phyloP scores from a whole-genome alignment of 2,113 vertebrate species.

The Tachysurus fulvidraco region DNA sequence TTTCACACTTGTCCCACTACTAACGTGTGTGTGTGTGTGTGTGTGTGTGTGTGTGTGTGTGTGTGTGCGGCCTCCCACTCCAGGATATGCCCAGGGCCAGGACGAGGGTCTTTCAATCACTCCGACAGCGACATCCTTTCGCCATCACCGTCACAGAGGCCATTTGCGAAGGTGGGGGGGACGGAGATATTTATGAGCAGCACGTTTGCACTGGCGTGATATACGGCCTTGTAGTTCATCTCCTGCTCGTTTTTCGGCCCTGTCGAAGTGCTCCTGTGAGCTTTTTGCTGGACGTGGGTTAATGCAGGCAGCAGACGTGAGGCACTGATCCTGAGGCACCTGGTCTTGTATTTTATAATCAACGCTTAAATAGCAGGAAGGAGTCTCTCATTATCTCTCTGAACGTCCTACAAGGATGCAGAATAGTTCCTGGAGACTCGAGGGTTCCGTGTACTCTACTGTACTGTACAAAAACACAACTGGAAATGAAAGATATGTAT shows the following conservation, averaged over 20 bases:
- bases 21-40: slow-evolving; percentile 42
- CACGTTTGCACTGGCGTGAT: slow-evolving; percentile 67
- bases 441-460: slow-evolving; percentile 5
- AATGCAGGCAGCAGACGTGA: slow-evolving; percentile 63
- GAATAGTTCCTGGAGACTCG: slow-evolving; percentile 15
- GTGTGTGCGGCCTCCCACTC: slow-evolving; percentile 60
- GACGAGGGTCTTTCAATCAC: slow-evolving; percentile 75
- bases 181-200: slow-evolving; percentile 72
- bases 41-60: slow-evolving; percentile 24
- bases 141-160: slow-evolving; percentile 74
- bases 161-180: slow-evolving; percentile 63
- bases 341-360: slow-evolving; percentile 37
- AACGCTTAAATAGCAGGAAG: slow-evolving; percentile 4
- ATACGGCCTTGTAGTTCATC: slow-evolving; percentile 73
- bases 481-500: background rate
- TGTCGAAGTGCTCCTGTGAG: slow-evolving; percentile 67
- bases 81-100: slow-evolving; percentile 67
- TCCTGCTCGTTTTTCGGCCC: slow-evolving; percentile 69
- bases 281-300: slow-evolving; percentile 56
- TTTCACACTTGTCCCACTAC: background rate
- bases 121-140: slow-evolving; percentile 77
- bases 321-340: slow-evolving; percentile 25
- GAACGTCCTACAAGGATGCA: background rate
- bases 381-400: background rate
- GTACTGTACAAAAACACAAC: background rate